Evolutionary conservation across 2,113 vertebrate genomes (phyloP), one percentile per base, ranked within the genome.

Genomic region (Pangasianodon gigas): DNA sequence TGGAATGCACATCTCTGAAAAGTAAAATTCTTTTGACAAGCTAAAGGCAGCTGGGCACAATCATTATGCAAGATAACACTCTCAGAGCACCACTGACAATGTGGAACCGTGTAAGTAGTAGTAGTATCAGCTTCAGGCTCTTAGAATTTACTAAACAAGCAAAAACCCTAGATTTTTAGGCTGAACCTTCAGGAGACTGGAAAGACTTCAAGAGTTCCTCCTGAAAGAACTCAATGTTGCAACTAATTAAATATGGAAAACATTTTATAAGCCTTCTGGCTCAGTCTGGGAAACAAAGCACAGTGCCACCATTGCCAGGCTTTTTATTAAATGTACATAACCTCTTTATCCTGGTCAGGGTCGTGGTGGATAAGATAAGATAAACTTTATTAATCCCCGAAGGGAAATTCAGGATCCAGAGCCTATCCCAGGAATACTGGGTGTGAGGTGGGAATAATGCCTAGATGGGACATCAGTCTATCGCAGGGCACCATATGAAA

Each of bases 1-100:
- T 92, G 91, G 94, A 95, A 93, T 93, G 93, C 62, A 74, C 77
- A 88, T 51, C 90, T 80, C 16, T 60, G 37, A 80, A 81, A 88
- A 93, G 93, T 91, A 93, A 14, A 90, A 83, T 80, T 67, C 51
- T 75, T 1, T 88, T 32, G 90, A 93, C 41, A 65, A 85, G 90
- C 44, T 89, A 88, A 91, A 85, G 89, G 89, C 65, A 84, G 90
- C 91, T 90, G 65, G 51, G 32, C 51, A 74, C 9, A 84, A 56
- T 74, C 48, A 74, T 74, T 74, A 89, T 84, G 32, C 51, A 74
- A 62, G 79, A 81, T 83, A 71, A 54, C 48, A 37, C 37, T 74
- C 21, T 37, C 14, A 21, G 32, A 74, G 37, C 80, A 74, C 51
- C 37, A 56, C 9, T n/a, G 51, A 19, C 51, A 52, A 58, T 58